Base-by-base conservation (phyloP, 1,140 invertebrate genomes). In the Charaxes varanes region DNA sequence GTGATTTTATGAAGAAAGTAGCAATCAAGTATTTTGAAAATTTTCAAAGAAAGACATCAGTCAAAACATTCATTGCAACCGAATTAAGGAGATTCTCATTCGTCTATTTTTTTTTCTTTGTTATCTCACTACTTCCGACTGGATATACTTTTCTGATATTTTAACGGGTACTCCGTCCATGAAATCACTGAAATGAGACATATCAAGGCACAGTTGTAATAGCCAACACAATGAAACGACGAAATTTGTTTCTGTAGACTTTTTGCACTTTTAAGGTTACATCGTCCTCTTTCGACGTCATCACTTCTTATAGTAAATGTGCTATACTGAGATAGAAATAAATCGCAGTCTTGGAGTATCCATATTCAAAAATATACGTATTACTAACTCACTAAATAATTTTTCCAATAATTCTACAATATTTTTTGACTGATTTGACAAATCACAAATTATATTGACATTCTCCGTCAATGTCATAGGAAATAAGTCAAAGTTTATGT, bases 121-220 rank as follows among this genome's bases (percentile, higher is more conserved):
- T n/a, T n/a, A n/a, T n/a, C n/a, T n/a, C n/a, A n/a, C n/a, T n/a
- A n/a, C n/a, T n/a, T n/a, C n/a, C n/a, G n/a, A n/a, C n/a, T n/a
- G n/a, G n/a, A n/a, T n/a, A n/a, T n/a, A n/a, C n/a, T n/a, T n/a
- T n/a, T n/a, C 92, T 27, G 91, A 90, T 70, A 96, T 94, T 87
- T 94, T 94, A 24, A 96, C 93, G 41, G 92, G 90, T 46, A 95
- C 89, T 49, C 90, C 91, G 78, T 94, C 93, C 89, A 94, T 91
- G 53, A 89, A 92, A 46, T 79, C 67, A 26, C 69, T 67, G 36
- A 78, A 83, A 70, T 79, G 78, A 70, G 73, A 81, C 79, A 83
- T 83, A 76, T 64, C 74, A 70, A 65, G 43, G 45, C 27, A 55
- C 21, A 42, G 34, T 38, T 34, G 36, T 62, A 66, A 66, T 49